These are phyloP conservation scores for Ptychodera flava DNA, from an alignment of 35 echinoderm and acorn worm genomes.

Conservation along the genomic window DNA sequence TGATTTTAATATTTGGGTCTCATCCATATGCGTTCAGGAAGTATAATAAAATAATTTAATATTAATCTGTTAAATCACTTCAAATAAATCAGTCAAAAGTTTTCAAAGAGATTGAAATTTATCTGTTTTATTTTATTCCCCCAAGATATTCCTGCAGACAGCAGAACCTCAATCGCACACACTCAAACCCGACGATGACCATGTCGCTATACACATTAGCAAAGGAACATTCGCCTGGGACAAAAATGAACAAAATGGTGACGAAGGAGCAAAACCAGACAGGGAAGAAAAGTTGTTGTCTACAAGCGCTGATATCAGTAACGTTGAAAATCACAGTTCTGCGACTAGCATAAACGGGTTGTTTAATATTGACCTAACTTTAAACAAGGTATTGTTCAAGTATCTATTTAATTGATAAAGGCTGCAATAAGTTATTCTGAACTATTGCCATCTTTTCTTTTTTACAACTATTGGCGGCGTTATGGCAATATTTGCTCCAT, in stretches of 20 bases:
- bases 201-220: conserved; percentile 58
- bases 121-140: background rate
- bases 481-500: too few relatives aligned
- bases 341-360: conserved; percentile 9
- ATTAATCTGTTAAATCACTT: background rate
- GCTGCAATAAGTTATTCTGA: background rate
- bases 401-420: background rate
- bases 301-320: conserved; percentile 13
- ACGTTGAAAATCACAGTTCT: background rate
- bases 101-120: background rate
- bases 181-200: conserved; percentile 51
- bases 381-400: conserved; percentile 6
- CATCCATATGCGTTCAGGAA: background rate
- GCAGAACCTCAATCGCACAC: conserved; percentile 32
- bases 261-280: conserved; percentile 20
- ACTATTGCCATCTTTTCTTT: too few relatives aligned
- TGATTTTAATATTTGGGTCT: background rate
- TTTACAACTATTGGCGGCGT: too few relatives aligned
- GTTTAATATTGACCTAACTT: background rate
- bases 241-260: conserved; percentile 47
- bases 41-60: background rate
- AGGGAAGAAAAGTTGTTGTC: too few relatives aligned
- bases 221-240: conserved; percentile 83
- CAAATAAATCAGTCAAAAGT: background rate
- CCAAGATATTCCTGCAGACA: too few relatives aligned